Evolutionary conservation across 2,113 vertebrate genomes (phyloP), one percentile per base, ranked within the genome.

Genomic region (Ochotona curzoniae): DNA sequence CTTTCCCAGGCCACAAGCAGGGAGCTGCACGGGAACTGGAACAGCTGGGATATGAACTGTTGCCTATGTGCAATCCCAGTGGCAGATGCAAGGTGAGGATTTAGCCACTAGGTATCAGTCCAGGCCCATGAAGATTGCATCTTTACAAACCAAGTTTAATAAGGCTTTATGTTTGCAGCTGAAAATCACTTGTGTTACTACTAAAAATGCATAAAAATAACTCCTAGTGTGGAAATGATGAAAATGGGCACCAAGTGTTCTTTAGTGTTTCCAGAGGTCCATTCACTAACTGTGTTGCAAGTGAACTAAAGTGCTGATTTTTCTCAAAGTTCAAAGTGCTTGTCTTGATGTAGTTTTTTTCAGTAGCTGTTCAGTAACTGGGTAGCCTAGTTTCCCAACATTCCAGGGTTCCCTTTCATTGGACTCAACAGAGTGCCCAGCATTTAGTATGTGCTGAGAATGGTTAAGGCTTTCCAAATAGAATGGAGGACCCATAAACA

Each of bases 211-310:
- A 57, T 17, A 57, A 57, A 57, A 57, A 57, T 14, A 14, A 57
- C 26, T 67, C 26, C 73, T 47, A 51, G 2, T 8, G n/a, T 35
- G 87, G 78, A 83, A 63, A 79, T 26, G 25, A 57, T 8, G 11
- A 88, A 95, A 92, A 83, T 32, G 35, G 44, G 82, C 38, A 5
- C n/a, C 54, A 87, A 71, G 78, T 21, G 14, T 74, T 57, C 71
- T 67, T 92, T 25, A 60, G 1, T 67, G 3, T 84, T 38, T 44
- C 14, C 44, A 32, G 18, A 44, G 38, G 17, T 57, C 21, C n/a
- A 38, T 81, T 81, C 60, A 21, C 9, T 54, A n/a, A 70, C 64
- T 64, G 81, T 8, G 75, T 60, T 14, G 25, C 17, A 44, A 44
- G 38, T 44, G 38, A 44, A 2, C 21, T 28, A 44, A 6, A 15